These are phyloP conservation scores for Megathymus violae DNA, from an alignment of 1,140 invertebrate species.

Conservation along the genomic window DNA sequence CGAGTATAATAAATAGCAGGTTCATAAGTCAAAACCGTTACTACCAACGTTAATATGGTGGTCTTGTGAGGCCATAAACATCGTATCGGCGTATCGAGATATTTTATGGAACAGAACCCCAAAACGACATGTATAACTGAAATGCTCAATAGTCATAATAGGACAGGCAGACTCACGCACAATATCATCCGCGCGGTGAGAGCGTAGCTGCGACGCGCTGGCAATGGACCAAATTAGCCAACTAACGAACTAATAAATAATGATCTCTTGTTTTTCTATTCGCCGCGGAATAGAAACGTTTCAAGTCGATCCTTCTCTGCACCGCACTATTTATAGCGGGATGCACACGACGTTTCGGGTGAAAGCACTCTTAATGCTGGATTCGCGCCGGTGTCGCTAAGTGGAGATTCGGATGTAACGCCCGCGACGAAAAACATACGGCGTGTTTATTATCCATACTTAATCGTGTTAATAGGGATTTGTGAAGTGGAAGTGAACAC, in stretches of 20 bases:
- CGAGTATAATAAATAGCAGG: no score
- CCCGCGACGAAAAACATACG: slow-evolving; percentile 54
- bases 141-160: slow-evolving; percentile 64
- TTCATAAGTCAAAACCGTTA: no score
- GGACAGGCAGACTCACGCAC: slow-evolving; percentile 55
- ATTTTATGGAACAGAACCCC: slow-evolving; percentile 17
- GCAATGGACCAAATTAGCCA: slow-evolving; percentile 80
- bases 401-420: slow-evolving; percentile 46
- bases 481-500: slow-evolving; percentile 62
- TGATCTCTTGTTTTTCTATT: slow-evolving; percentile 83
- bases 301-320: slow-evolving; percentile 70
- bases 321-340: slow-evolving; percentile 72
- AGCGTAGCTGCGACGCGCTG: slow-evolving; percentile 70
- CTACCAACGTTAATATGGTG: no score
- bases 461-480: slow-evolving; percentile 68
- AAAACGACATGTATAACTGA: slow-evolving; percentile 28
- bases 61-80: no score
- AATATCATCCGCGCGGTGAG: slow-evolving; percentile 65
- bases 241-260: slow-evolving; percentile 83
- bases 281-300: slow-evolving; percentile 75
- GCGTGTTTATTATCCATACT: slow-evolving; percentile 60
- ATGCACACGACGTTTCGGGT: slow-evolving; percentile 78
- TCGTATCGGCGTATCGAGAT: not conserved
- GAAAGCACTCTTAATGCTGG: slow-evolving; percentile 78
- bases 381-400: slow-evolving; percentile 55